A percentile compares a stretch with the other conserved stretches of the same genome.
Evolutionary conservation across 2,888 invertebrate genomes (phyloP).

Genomic region (Steinernema scapterisci): DNA sequence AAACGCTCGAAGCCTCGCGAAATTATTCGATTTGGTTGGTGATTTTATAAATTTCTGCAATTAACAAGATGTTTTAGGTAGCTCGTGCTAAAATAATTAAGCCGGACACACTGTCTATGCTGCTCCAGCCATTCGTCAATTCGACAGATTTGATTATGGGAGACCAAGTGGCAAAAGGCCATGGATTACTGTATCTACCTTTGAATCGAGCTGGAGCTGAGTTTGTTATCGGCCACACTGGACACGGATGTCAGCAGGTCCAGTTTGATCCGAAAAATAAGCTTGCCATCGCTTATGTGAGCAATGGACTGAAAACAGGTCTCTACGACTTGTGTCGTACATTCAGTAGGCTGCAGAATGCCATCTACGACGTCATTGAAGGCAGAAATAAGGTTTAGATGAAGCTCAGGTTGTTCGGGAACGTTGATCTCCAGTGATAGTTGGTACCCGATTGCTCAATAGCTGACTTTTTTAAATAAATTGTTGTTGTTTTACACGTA

Average conservation of each 20-base stretch:
- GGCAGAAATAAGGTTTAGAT: background rate
- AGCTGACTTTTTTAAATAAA: too few relatives aligned
- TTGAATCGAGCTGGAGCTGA: constrained; percentile 4
- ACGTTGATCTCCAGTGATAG: too few relatives aligned
- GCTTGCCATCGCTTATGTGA: constrained; percentile 68
- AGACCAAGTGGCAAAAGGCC: constrained; percentile 41
- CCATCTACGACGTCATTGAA: constrained; percentile 42
- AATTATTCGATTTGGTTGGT: constrained; percentile 47
- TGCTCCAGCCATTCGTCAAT: constrained; percentile 36
- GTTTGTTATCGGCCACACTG: constrained; percentile 68
- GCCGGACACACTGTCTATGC: constrained; percentile 34
- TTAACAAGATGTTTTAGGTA: background rate
- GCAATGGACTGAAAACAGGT: constrained; percentile 65
- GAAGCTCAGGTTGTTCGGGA: too few relatives aligned
- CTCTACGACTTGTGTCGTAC: constrained; percentile 59
- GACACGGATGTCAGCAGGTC: constrained; percentile 69
- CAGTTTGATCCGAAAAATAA: constrained; percentile 67
- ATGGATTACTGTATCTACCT: constrained; percentile 40
- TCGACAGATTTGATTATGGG: constrained; percentile 45
- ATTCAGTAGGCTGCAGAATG: constrained; percentile 49
- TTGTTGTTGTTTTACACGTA: too few relatives aligned
- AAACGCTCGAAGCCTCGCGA: constrained; percentile 53
- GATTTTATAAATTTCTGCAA: background rate
- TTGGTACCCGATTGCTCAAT: too few relatives aligned
- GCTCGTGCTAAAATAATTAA: background rate